Evolutionary conservation across 2,113 vertebrate species (phyloP).

Genomic region (Cnemophilus loriae): DNA sequence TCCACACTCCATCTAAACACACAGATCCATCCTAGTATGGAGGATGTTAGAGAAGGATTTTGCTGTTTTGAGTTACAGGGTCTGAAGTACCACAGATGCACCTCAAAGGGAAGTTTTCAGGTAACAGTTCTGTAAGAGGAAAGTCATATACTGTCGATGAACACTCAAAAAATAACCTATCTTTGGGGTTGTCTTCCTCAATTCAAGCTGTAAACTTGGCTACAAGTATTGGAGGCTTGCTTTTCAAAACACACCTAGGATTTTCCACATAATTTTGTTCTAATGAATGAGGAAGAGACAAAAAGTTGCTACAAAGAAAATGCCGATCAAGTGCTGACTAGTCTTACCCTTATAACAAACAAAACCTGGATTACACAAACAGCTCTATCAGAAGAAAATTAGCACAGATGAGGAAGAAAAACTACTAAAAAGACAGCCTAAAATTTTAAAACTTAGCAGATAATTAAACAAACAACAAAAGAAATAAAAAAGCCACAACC

Average conservation of each 20-base stretch:
- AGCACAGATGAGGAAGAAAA: neutral
- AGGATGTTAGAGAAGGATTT: neutral
- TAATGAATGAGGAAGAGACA: neutral
- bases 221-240: neutral
- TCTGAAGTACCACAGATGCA: neutral
- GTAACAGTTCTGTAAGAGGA: neutral
- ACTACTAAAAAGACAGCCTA: neutral
- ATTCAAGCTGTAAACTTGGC: neutral
- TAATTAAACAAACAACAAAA: neutral
- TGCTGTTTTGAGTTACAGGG: neutral
- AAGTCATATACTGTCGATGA: neutral
- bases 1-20: neutral
- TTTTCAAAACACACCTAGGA: neutral
- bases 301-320: neutral
- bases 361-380: neutral
- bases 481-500: neutral
- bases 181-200: neutral
- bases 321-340: neutral
- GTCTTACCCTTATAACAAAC: neutral
- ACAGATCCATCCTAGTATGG: neutral
- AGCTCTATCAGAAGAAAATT: neutral
- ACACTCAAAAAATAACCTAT: neutral
- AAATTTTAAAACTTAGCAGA: neutral
- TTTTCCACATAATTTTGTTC: neutral
- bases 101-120: neutral